Evolutionary conservation across 2,113 vertebrate species (phyloP).

Genomic region (Ptilorrhoa leucosticta): DNA sequence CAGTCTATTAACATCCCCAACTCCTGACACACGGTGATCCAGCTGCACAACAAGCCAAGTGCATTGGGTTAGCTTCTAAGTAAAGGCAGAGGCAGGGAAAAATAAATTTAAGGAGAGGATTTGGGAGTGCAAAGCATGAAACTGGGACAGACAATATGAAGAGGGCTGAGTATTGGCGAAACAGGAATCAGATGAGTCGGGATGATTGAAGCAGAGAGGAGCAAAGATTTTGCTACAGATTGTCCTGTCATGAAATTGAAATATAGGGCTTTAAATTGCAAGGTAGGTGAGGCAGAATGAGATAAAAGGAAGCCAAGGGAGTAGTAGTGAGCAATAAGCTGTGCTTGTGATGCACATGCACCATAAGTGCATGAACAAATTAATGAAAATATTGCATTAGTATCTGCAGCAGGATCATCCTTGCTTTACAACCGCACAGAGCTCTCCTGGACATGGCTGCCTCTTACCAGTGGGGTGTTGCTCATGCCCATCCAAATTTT

Average conservation of each 20-base stretch:
- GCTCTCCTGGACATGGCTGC: background rate
- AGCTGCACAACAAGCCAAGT: background rate
- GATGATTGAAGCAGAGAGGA: constrained; percentile 36
- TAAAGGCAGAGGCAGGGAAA: background rate
- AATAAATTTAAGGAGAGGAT: background rate
- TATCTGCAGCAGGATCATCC: background rate
- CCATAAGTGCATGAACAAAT: background rate
- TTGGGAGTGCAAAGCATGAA: background rate
- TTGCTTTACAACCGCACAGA: background rate
- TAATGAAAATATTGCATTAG: constrained; percentile 14
- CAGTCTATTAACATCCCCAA: background rate
- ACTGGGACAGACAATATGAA: background rate
- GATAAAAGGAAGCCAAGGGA: constrained; percentile 40
- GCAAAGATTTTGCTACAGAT: constrained; percentile 31
- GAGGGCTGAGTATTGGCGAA: background rate
- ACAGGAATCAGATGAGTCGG: background rate
- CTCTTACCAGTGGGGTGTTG: background rate
- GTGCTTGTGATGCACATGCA: background rate
- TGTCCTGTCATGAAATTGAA: constrained; percentile 53
- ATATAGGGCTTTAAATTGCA: constrained; percentile 24
- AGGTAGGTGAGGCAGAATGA: background rate
- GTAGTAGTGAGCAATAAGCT: constrained; percentile 27
- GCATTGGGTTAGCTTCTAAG: background rate
- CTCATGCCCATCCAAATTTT: background rate
- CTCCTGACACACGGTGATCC: background rate